Conservation (phyloP, 2,888 invertebrate genomes). For the Koerneria pararmatus region DNA sequence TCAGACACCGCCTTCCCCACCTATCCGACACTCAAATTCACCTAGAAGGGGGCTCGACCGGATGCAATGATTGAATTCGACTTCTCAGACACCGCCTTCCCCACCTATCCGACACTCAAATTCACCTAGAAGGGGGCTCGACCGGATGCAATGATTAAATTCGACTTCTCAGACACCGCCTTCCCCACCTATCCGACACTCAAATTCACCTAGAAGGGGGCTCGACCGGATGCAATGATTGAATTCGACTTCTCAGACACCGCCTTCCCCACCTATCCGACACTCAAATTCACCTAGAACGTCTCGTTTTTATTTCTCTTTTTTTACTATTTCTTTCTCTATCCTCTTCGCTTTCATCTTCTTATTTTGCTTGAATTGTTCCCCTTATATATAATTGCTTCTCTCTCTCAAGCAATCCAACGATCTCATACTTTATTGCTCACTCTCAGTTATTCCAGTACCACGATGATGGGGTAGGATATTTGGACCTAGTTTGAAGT, state of each 20-base stretch:
- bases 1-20: slow-evolving; percentile 16
- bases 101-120: slow-evolving; percentile 18
- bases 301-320: too few species aligned
- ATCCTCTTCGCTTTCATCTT: too few species aligned
- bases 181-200: slow-evolving; percentile 18
- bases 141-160: slow-evolving; percentile 10
- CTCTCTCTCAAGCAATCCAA: too few species aligned
- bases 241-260: slow-evolving; percentile 21
- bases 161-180: slow-evolving; percentile 18
- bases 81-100: slow-evolving; percentile 18
- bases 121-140: neutral
- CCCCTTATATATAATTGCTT: too few species aligned
- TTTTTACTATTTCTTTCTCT: too few species aligned
- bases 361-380: too few species aligned
- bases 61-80: slow-evolving; percentile 16
- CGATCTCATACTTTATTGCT: too few species aligned
- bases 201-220: slow-evolving; percentile 11
- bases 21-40: slow-evolving; percentile 17
- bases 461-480: too few species aligned
- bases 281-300: slow-evolving; percentile 13
- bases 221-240: slow-evolving; percentile 11
- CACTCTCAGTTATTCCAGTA: too few species aligned
- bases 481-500: too few species aligned
- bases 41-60: neutral
- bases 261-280: slow-evolving; percentile 13